Evolutionary conservation across 2,113 vertebrate genomes (phyloP).

Genomic region (Myrmecophaga tridactyla): DNA sequence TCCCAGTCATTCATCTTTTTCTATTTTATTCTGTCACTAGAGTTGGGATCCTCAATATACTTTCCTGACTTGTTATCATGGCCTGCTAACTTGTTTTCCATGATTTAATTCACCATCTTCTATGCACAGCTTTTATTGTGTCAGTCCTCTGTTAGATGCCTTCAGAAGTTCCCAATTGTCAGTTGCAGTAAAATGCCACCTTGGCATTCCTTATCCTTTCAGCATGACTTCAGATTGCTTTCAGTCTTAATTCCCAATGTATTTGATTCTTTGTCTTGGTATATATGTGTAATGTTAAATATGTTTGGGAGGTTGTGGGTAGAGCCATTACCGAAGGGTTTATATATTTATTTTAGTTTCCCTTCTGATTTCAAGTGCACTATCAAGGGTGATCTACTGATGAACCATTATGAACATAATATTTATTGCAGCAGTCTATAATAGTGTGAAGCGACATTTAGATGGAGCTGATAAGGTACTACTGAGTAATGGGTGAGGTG

Average conservation of each 20-base stretch:
- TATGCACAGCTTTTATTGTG: not conserved
- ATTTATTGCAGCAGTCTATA: not conserved
- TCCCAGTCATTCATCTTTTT: not conserved
- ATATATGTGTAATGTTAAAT: not conserved
- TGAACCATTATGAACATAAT: not conserved
- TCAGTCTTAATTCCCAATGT: constrained; percentile 19
- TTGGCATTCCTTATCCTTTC: constrained; percentile 32
- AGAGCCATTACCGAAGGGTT: not conserved
- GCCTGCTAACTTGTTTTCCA: not conserved
- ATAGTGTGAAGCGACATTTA: not conserved
- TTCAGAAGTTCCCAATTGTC: not conserved
- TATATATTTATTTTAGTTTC: constrained; percentile 47
- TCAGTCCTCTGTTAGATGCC: not conserved
- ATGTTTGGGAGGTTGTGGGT: not conserved
- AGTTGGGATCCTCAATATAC: not conserved
- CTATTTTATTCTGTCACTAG: not conserved
- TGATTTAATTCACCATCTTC: not conserved
- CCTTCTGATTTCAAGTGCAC: not conserved
- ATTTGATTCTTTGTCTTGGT: constrained; percentile 22
- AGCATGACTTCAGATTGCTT: not conserved
- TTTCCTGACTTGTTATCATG: not conserved
- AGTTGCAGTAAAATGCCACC: not conserved
- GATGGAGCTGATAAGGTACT: not conserved
- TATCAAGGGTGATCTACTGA: not conserved
- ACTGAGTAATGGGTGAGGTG: not conserved